Percentiles rank a stretch among this genome's conserved stretches.
Conservation (phyloP, 2,888 invertebrate genomes). For the Caenorhabditis sp. region DNA sequence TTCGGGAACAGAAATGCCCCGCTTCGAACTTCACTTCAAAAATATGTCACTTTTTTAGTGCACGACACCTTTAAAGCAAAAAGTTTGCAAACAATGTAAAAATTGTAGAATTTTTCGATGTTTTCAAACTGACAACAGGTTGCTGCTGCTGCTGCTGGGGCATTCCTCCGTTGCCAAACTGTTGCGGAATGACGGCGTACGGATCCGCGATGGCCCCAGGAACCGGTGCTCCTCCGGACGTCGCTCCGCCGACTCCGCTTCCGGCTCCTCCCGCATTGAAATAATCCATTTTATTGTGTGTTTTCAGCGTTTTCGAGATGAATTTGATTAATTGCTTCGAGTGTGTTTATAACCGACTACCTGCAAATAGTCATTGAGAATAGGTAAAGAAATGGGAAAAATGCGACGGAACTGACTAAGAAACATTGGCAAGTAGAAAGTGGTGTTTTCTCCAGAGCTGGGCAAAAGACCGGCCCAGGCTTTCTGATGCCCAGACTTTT, state of each 20-base stretch:
- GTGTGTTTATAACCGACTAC: slow-evolving; percentile 14
- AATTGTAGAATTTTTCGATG: background rate
- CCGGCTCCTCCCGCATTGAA: slow-evolving; percentile 40
- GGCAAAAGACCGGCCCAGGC: too few relatives aligned
- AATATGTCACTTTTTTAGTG: too few relatives aligned
- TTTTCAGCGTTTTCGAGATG: too few relatives aligned
- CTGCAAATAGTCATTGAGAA: slow-evolving; percentile 6
- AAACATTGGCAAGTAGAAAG: too few relatives aligned
- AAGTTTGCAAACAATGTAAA: background rate
- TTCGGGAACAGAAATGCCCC: too few relatives aligned
- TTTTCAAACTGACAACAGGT: slow-evolving; percentile 15
- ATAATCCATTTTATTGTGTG: slow-evolving; percentile 23
- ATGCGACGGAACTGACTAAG: too few relatives aligned
- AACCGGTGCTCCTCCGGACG: too few relatives aligned
- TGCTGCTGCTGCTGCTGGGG: slow-evolving; percentile 23
- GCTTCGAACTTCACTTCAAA: too few relatives aligned
- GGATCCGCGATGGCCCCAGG: slow-evolving; percentile 7
- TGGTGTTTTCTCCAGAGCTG: too few relatives aligned
- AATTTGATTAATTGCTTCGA: slow-evolving; percentile 3
- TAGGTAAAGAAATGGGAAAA: too few relatives aligned
- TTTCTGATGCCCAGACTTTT: too few relatives aligned
- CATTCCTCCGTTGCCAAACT: slow-evolving; percentile 30
- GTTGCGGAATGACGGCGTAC: slow-evolving; percentile 43
- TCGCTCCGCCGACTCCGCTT: background rate
- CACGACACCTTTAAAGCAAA: too few relatives aligned